Evolutionary conservation across 2,113 vertebrate genomes (phyloP), one percentile per base, ranked within the genome.

Genomic region (Ia io): DNA sequence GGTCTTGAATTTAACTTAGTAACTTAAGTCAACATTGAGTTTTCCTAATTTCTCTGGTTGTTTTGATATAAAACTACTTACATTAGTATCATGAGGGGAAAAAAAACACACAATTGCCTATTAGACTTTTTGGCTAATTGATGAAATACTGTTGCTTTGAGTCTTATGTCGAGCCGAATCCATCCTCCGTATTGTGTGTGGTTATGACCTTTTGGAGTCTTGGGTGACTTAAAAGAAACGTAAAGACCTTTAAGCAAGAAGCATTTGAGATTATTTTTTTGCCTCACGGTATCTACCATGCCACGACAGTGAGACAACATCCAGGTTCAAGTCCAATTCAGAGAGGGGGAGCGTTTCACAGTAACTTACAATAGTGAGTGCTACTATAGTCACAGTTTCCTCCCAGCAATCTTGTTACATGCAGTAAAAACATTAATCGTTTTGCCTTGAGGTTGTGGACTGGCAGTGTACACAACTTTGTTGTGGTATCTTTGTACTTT

Each of bases 1-100:
- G 94, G 44, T 95, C 70, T 91, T 73, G 25, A 84, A 14, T 90
- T 96, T 92, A 90, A 86, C 14, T 70, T 84, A 77, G 40, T n/a
- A 84, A 90, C 22, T 90, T 2, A 12, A 93, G 11, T 69, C 37
- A 76, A 63, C 80, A 84, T n/a, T 70, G 6, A 23, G 56, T 80
- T 86, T 82, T 73, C 73, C 96, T 47, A 67, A 82, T 94, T 89
- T 93, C 56, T 82, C 44, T 63, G 28, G 11, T 90, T 78, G 37
- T 84, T 92, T 83, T 73, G 59, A 77, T 95, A 67, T 71, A 88
- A 88, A 90, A 76, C 56, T 67, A 63, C 65, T 83, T 78, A 18
- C 53, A 25, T 96, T 83, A n/a, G 35, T 53, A 71, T 32, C 23
- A 14, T 30, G 28, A 78, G n/a, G n/a, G n/a, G n/a, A n/a, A 53